Evolutionary conservation across 2,888 invertebrate genomes (phyloP).

Genomic region (Phalera bucephala): DNA sequence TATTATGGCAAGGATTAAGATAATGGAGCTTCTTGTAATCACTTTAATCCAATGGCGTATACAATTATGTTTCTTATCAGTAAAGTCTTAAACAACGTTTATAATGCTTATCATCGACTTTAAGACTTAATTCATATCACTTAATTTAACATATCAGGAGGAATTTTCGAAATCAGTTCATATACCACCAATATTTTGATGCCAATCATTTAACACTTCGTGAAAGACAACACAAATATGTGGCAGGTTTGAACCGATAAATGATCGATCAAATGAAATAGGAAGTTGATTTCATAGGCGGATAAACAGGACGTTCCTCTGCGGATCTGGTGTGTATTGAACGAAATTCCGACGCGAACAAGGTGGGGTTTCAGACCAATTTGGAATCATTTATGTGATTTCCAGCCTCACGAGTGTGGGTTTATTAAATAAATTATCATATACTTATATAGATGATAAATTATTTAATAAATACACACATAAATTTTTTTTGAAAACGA

Average conservation of each 20-base stretch:
- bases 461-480: too few relatives aligned
- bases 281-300: conserved; percentile 29
- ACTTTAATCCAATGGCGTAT: too few relatives aligned
- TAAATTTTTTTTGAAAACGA: too few relatives aligned
- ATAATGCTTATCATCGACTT: too few relatives aligned
- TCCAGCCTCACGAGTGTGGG: neutral
- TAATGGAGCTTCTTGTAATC: too few relatives aligned
- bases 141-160: too few relatives aligned
- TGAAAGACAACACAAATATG: conserved; percentile 9
- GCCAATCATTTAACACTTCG: conserved; percentile 19
- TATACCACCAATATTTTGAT: conserved; percentile 15
- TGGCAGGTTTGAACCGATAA: conserved; percentile 24
- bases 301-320: conserved; percentile 26
- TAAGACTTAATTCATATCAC: too few relatives aligned
- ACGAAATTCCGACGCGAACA: neutral
- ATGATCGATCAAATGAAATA: conserved; percentile 35
- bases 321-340: neutral
- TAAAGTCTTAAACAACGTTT: too few relatives aligned
- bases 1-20: too few relatives aligned
- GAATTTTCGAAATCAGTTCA: conserved; percentile 4
- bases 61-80: too few relatives aligned
- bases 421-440: neutral
- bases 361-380: neutral
- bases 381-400: neutral
- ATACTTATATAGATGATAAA: too few relatives aligned